Conservation (phyloP, 2,797 vertebrate species). For the Spinus pinus region DNA sequence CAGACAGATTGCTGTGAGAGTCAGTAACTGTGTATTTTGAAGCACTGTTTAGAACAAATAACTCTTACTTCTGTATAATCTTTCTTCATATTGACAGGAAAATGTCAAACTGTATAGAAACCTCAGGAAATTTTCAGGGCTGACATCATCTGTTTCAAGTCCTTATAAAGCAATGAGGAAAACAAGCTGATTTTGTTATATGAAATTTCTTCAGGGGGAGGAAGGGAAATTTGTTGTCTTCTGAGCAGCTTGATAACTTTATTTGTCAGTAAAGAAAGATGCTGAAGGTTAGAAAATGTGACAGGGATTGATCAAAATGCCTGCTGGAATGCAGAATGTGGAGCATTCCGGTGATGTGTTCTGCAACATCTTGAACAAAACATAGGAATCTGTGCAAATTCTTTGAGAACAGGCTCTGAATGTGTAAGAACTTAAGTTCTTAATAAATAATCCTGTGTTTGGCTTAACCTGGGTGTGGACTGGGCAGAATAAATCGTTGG, state of each 20-base stretch:
- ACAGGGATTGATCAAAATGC: neutral
- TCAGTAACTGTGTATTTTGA: neutral
- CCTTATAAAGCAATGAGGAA: neutral
- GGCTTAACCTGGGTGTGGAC: neutral
- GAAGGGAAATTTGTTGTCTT: neutral
- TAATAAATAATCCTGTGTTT: neutral
- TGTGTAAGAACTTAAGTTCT: neutral
- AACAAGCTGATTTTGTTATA: slow-evolving; percentile 17
- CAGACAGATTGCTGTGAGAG: neutral
- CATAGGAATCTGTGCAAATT: neutral
- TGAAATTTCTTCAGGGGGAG: neutral
- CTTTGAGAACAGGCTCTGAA: neutral
- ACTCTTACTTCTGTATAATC: neutral
- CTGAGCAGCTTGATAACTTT: neutral
- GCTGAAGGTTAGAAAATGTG: neutral
- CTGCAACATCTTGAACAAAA: neutral
- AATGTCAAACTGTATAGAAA: slow-evolving; percentile 19
- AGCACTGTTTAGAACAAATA: slow-evolving; percentile 31
- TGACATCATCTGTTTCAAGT: slow-evolving; percentile 6
- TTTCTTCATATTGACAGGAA: slow-evolving; percentile 13
- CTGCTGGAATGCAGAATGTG: neutral
- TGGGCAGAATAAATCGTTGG: neutral
- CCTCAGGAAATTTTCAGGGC: neutral
- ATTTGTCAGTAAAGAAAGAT: slow-evolving; percentile 7
- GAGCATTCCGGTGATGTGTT: neutral